Percentiles rank a stretch among this genome's conserved stretches.
Evolutionary conservation across 2,797 vertebrate species (phyloP).

Genomic region (Dromococcyx pavoninus): DNA sequence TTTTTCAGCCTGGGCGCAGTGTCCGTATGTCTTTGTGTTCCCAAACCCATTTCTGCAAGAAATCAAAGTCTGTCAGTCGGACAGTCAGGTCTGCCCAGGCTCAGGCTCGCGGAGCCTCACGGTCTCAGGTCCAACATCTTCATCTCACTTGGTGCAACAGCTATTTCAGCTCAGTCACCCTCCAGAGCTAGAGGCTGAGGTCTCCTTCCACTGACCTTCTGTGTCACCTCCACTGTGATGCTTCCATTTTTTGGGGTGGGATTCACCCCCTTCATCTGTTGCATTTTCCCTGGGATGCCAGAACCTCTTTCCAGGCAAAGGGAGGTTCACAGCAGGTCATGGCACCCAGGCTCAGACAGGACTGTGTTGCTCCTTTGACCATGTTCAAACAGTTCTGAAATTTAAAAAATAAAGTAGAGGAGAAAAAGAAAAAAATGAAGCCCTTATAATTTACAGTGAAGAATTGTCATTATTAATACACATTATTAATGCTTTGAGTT

Average conservation of each 20-base stretch:
- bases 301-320: background rate
- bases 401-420: accelerated
- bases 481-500: background rate
- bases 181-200: background rate
- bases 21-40: accelerated
- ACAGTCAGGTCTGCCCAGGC: background rate
- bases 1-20: background rate
- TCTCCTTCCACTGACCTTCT: background rate
- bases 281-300: accelerated
- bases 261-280: background rate
- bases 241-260: background rate
- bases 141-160: background rate
- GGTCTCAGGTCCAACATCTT: background rate
- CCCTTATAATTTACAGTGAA: background rate
- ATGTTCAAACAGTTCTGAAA: background rate
- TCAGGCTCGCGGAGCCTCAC: background rate
- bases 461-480: background rate
- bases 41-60: background rate
- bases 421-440: no score
- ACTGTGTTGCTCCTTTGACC: background rate
- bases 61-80: background rate
- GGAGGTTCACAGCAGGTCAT: accelerated
- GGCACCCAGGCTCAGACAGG: background rate
- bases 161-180: background rate
- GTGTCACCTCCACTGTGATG: background rate